Evolutionary conservation across 2,888 invertebrate genomes (phyloP).

Genomic region (Teleogryllus oceanicus): DNA sequence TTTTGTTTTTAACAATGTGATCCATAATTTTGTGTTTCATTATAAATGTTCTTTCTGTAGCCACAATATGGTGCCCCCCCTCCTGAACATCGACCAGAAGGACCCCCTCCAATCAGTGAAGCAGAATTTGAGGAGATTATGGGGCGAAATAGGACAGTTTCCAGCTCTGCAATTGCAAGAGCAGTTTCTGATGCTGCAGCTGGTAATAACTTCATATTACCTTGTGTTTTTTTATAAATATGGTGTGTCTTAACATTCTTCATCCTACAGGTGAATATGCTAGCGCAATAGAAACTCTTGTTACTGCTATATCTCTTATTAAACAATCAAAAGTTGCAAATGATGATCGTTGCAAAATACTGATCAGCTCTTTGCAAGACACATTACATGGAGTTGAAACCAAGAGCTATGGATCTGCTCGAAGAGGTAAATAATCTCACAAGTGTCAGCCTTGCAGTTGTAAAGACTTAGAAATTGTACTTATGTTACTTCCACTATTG

Average conservation of each 20-base stretch:
- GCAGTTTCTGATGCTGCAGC: conserved; percentile 97
- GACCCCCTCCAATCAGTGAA: conserved; percentile 72
- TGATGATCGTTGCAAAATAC: conserved; percentile 96
- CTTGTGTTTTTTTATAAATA: conserved; percentile 24
- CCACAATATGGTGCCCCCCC: conserved; percentile 43
- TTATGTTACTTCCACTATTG: conserved; percentile 36
- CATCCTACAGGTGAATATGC: conserved; percentile 75
- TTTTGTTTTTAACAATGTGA: too few species aligned
- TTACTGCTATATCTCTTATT: conserved; percentile 96
- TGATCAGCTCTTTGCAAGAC: conserved; percentile 94
- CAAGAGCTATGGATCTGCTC: conserved; percentile 83
- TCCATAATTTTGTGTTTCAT: too few species aligned
- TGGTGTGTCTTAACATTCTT: conserved; percentile 20
- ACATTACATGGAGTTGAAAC: conserved; percentile 96
- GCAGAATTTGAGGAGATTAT: conserved; percentile 98
- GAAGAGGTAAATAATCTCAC: conserved; percentile 52
- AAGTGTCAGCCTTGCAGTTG: too few species aligned
- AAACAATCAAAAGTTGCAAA: conserved; percentile 95
- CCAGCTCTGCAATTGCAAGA: conserved; percentile 93
- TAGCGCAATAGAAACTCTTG: conserved; percentile 96
- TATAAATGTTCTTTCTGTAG: conserved; percentile 25
- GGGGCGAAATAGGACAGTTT: conserved; percentile 94
- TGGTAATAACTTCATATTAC: conserved; percentile 47
- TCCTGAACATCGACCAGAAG: conserved; percentile 43
- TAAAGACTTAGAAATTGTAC: neutral